A percentile compares a stretch with the other conserved stretches of the same genome.
These are phyloP conservation scores for Quadroppia sp. DNA, from an alignment of 2,888 invertebrate species.

Conservation along the genomic window DNA sequence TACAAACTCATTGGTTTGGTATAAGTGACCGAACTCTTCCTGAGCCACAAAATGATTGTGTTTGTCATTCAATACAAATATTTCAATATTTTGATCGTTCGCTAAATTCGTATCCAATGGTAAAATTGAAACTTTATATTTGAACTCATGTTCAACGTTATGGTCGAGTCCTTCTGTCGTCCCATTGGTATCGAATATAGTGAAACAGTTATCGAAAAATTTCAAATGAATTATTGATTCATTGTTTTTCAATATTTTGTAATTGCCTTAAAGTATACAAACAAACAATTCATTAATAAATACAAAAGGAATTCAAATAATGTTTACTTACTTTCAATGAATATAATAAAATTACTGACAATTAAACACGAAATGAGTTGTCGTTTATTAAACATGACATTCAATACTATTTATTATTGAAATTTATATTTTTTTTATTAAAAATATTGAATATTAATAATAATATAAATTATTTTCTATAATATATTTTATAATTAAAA, in stretches of 20 bases:
- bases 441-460: no score
- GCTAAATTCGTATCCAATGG: neutral
- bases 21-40: constrained; percentile 75
- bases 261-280: neutral
- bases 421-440: no score
- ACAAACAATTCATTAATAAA: neutral
- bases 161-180: no score
- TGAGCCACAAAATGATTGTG: constrained; percentile 66
- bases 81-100: constrained; percentile 20
- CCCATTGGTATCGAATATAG: neutral
- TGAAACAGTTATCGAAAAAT: constrained; percentile 1
- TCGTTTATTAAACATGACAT: no score
- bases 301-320: neutral
- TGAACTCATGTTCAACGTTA: neutral
- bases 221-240: constrained; percentile 25
- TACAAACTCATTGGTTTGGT: constrained; percentile 66
- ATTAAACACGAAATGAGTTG: no score
- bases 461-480: no score
- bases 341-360: no score
- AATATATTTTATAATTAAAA: no score
- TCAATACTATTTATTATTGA: no score
- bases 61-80: constrained; percentile 61
- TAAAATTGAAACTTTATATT: neutral
- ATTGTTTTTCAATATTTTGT: neutral
- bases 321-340: no score